These are phyloP conservation scores for Patiria miniata DNA, from an alignment of 35 echinoderm and acorn worm species.

Conservation along the genomic window DNA sequence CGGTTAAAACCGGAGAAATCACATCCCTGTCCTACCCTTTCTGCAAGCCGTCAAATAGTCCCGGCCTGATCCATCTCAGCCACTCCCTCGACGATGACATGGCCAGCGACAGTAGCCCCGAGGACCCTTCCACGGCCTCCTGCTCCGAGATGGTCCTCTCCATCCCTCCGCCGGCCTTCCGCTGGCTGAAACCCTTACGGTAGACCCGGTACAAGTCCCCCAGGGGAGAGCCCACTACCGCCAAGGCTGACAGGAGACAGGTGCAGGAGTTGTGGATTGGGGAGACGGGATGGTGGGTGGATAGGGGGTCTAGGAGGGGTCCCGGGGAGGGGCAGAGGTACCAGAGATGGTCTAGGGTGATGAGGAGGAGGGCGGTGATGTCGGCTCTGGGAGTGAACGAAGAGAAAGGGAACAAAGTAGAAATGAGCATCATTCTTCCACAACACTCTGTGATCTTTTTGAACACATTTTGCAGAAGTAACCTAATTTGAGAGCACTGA, in stretches of 20 bases:
- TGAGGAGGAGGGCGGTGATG: conserved; percentile 70
- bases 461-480: no score
- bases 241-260: conserved; percentile 66
- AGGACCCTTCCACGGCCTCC: background rate
- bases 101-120: background rate
- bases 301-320: conserved; percentile 62
- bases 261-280: conserved; percentile 75
- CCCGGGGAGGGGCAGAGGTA: conserved; percentile 50
- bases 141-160: conserved; percentile 2
- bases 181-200: conserved; percentile 83
- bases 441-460: no score
- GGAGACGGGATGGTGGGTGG: conserved; percentile 51
- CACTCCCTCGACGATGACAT: conserved; percentile 50
- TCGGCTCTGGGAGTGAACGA: conserved; percentile 57
- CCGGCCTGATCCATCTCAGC: conserved; percentile 81
- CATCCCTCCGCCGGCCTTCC: conserved; percentile 7
- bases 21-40: conserved; percentile 48
- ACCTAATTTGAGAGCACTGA: no score
- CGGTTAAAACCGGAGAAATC: no score
- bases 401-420: no score
- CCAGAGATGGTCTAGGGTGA: conserved; percentile 73
- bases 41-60: conserved; percentile 61
- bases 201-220: conserved; percentile 80
- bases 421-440: no score
- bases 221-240: conserved; percentile 74